Base-by-base conservation (phyloP, 1,140 invertebrate species). In the Drosophila saltans region DNA sequence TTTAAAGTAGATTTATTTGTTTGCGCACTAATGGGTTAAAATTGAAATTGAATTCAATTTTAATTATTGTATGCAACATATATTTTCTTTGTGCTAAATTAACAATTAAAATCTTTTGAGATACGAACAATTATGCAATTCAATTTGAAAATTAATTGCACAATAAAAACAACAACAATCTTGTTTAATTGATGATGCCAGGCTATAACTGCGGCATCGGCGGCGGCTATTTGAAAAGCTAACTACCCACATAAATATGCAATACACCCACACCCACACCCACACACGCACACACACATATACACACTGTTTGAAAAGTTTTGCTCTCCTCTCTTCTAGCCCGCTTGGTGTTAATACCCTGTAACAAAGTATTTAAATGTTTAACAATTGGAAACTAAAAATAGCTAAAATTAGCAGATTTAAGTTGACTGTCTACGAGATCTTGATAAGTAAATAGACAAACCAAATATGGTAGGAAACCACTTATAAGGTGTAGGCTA, bases 131-230 rank as follows among this genome's bases (percentile, higher is more conserved):
- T 86, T 88, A 86, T 81, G 76, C 83, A 88, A 88, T 79, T 76
- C 83, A 88, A 88, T 88, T 88, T 81, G 36, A 58, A 56, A 80
- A 86, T 86, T 86, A 86, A 88, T 86, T 86, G 83, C 72, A 64
- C 82, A 85, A 86, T 86, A 71, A 88, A 82, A 79, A 66, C 57
- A 79, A 69, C 74, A 79, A 73, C 81, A 88, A 82, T 82, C 69
- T 88, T 66, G 76, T 72, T 84, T 79, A 88, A 86, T 86, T 86
- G 76, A 72, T 68, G 72, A 61, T 66, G 60, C 76, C 62, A 58
- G 45, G 45, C 45, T 26, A 52, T 10, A 8, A 10, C 57, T 33
- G 57, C 72, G 75, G 59, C 59, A 10, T 63, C 69, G 56, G 58
- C 72, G 61, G 63, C 73, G 73, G 64, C 71, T 78, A 66, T 78